Conservation (phyloP, 2,797 vertebrate species). For the Cacajao melanocephalus region DNA sequence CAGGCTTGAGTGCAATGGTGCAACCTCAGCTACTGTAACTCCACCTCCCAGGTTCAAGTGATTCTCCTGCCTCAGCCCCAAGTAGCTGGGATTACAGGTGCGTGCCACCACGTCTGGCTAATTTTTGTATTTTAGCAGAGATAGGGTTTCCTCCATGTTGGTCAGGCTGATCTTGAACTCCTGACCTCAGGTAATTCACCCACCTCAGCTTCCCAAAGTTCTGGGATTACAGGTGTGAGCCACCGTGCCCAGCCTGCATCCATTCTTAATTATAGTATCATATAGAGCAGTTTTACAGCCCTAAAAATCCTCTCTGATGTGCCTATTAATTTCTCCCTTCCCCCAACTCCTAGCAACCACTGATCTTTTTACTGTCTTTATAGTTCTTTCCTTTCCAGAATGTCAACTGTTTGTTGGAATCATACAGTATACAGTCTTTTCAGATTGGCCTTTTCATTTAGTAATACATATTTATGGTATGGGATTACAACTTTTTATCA, state of each 20-base stretch:
- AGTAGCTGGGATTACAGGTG: background rate
- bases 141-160: background rate
- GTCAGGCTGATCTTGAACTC: background rate
- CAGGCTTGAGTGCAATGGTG: background rate
- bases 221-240: background rate
- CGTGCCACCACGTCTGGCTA: fast-evolving
- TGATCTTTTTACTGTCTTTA: background rate
- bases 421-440: background rate
- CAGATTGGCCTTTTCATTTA: background rate
- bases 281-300: background rate
- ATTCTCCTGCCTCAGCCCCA: background rate
- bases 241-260: background rate
- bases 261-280: background rate
- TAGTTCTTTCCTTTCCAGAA: background rate
- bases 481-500: background rate
- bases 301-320: background rate
- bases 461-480: background rate
- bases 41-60: background rate
- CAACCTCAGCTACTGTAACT: background rate
- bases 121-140: background rate
- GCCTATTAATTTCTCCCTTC: background rate
- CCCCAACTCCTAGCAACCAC: background rate
- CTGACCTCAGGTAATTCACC: background rate
- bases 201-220: background rate
- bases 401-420: background rate